phyloP scores from a whole-genome alignment of 2,888 invertebrate genomes.

The Abrostola triplasia region DNA sequence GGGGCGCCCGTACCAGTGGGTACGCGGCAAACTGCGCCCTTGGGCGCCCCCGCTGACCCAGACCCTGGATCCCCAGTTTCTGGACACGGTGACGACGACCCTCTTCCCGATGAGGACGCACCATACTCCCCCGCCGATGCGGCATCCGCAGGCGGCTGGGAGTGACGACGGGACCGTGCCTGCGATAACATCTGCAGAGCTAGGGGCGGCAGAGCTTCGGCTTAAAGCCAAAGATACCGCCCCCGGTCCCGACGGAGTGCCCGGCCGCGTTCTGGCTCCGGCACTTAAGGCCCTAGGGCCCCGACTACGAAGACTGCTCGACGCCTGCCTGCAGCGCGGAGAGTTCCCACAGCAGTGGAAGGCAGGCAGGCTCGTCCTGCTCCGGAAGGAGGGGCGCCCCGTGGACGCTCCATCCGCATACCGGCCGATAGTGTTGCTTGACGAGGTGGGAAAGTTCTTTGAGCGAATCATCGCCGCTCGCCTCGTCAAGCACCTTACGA shows the following conservation, averaged over 20 bases:
- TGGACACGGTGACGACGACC: conserved; percentile 11
- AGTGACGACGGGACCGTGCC: not conserved
- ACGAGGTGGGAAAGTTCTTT: not conserved
- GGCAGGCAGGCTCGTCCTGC: no score
- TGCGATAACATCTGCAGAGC: not conserved
- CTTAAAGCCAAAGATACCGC: not conserved
- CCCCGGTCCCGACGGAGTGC: not conserved
- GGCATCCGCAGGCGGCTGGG: not conserved
- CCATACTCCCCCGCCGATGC: conserved; percentile 5
- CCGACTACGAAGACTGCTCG: not conserved
- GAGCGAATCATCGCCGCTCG: not conserved
- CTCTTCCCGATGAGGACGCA: conserved; percentile 14
- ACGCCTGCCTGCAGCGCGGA: conserved; percentile 5
- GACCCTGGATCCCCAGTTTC: conserved; percentile 17
- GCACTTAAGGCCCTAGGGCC: not conserved
- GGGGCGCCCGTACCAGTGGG: conserved; percentile 1
- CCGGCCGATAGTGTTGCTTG: no score
- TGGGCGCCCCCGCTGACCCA: conserved; percentile 14
- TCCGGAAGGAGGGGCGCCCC: no score
- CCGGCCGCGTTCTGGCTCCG: not conserved
- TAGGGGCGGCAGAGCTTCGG: not conserved
- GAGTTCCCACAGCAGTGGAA: conserved; percentile 10
- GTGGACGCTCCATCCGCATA: no score
- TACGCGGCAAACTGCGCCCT: conserved; percentile 16
- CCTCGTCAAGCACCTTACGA: not conserved